A percentile compares a stretch with the other conserved stretches of the same genome.
These are phyloP conservation scores for Eriosoma lanigerum DNA, from an alignment of 1,140 invertebrate genomes.

Conservation along the genomic window DNA sequence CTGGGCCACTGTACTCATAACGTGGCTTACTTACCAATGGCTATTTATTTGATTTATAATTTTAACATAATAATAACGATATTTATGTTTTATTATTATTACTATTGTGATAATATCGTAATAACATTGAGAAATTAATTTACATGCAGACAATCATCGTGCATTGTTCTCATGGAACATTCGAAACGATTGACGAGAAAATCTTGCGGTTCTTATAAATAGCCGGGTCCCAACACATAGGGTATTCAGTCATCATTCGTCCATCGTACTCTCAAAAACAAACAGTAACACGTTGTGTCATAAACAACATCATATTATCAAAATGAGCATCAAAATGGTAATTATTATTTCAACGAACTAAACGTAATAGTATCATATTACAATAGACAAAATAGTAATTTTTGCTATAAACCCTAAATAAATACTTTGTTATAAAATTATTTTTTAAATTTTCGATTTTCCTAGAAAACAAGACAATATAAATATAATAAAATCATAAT, in stretches of 20 bases:
- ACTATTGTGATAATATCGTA: neutral
- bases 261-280: neutral
- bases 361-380: too few species aligned
- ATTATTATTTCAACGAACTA: neutral
- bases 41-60: neutral
- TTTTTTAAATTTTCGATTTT: too few species aligned
- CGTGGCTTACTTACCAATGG: slow-evolving; percentile 15
- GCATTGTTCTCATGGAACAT: neutral
- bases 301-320: neutral
- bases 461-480: too few species aligned
- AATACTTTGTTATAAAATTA: too few species aligned
- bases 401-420: too few species aligned
- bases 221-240: neutral
- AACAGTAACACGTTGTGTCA: neutral
- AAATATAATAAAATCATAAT: too few species aligned
- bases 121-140: neutral
- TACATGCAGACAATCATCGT: neutral
- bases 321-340: slow-evolving; percentile 47
- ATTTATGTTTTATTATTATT: neutral
- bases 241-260: neutral
- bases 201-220: slow-evolving; percentile 1
- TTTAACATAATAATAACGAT: neutral
- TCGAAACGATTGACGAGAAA: neutral
- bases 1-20: neutral
- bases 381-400: too few species aligned